These are phyloP conservation scores for Dorcus parallelipipedus DNA, from an alignment of 2,888 invertebrate species.

Conservation along the genomic window DNA sequence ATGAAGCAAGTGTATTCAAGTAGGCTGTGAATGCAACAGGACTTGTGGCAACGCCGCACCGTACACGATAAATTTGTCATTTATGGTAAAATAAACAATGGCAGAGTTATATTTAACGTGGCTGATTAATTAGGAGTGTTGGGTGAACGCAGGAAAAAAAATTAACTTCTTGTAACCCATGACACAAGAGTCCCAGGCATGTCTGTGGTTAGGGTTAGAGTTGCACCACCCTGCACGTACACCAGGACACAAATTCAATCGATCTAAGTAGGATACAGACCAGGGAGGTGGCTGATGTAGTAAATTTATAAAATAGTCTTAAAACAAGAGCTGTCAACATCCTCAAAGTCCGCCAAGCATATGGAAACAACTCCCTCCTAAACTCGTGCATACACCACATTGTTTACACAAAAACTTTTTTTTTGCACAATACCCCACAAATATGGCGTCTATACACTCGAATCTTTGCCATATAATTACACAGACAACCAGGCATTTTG, in stretches of 20 bases:
- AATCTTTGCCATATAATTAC: slow-evolving; percentile 43
- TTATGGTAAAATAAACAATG: slow-evolving; percentile 25
- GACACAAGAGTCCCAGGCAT: slow-evolving; percentile 4
- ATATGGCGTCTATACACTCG: slow-evolving; percentile 48
- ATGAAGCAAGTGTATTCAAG: background rate
- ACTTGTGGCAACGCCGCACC: slow-evolving; percentile 21
- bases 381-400: slow-evolving; percentile 6
- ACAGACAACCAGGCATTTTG: slow-evolving; percentile 32
- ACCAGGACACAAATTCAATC: slow-evolving; percentile 40
- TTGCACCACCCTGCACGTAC: slow-evolving; percentile 28
- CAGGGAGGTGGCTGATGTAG: slow-evolving; percentile 29
- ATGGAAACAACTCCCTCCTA: slow-evolving; percentile 20
- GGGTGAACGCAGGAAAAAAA: slow-evolving; percentile 4
- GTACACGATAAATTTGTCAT: slow-evolving; percentile 23
- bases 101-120: slow-evolving; percentile 10
- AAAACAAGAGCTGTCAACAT: slow-evolving; percentile 28
- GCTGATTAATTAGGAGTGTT: slow-evolving; percentile 4
- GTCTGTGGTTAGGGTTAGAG: slow-evolving; percentile 15
- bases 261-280: slow-evolving; percentile 34
- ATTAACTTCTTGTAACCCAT: background rate
- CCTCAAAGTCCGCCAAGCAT: slow-evolving; percentile 21
- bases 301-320: slow-evolving; percentile 28
- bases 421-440: slow-evolving; percentile 47
- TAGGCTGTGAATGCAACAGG: slow-evolving; percentile 7
- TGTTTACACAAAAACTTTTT: slow-evolving; percentile 25